These are phyloP conservation scores for Myotis lucifugus DNA, from an alignment of 2,113 vertebrate species.

Conservation along the genomic window DNA sequence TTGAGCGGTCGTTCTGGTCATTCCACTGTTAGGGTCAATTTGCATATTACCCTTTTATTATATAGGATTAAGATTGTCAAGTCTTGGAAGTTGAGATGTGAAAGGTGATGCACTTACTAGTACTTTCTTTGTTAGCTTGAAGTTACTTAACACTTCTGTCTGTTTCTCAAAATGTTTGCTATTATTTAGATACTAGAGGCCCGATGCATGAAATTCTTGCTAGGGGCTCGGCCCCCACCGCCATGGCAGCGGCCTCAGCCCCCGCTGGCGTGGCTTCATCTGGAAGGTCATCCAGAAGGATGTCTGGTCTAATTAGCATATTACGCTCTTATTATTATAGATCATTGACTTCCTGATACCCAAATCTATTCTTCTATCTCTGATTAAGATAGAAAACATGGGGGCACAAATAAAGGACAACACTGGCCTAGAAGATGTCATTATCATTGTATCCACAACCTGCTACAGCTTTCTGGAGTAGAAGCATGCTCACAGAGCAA, in stretches of 20 bases:
- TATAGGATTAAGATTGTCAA: neutral
- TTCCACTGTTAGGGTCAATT: no score
- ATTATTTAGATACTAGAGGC: neutral
- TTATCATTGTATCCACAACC: neutral
- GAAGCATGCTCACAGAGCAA: neutral
- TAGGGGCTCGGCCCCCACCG: no score
- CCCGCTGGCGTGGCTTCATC: no score
- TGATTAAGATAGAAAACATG: neutral
- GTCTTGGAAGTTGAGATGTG: neutral
- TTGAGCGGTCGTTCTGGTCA: no score
- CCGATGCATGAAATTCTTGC: no score
- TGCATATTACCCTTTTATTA: no score
- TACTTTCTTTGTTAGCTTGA: neutral
- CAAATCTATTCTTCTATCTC: neutral
- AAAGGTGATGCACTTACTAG: neutral
- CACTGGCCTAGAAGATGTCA: neutral
- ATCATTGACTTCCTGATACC: neutral
- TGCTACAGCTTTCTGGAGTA: neutral
- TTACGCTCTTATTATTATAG: no score
- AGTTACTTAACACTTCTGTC: conserved; percentile 6
- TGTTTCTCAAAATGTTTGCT: neutral
- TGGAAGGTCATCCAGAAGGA: no score
- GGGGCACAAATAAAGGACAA: neutral
- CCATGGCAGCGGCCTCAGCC: no score
- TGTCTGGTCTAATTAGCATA: no score